Conservation (phyloP, 1,140 invertebrate genomes). For the Drosophila obscura region DNA sequence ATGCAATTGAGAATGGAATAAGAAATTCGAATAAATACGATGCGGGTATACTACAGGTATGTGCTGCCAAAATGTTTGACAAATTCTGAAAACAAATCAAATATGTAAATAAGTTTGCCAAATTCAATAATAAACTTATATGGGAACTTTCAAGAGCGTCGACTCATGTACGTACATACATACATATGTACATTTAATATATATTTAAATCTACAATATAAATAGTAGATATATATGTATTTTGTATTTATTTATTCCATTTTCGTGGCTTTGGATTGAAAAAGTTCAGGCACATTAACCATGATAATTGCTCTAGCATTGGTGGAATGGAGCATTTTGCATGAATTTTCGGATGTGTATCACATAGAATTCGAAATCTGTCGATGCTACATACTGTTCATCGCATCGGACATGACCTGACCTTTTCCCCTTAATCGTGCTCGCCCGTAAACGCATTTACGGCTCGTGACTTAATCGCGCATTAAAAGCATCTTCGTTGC, state of each 20-base stretch:
- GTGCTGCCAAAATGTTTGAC: no score
- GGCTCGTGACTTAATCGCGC: conserved; percentile 56
- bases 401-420: conserved; percentile 27
- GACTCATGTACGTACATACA: no score
- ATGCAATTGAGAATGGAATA: conserved; percentile 14
- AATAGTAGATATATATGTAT: background rate
- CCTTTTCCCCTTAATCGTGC: conserved; percentile 43
- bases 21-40: conserved; percentile 11
- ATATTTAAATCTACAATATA: background rate
- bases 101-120: conserved; percentile 21
- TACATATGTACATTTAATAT: background rate
- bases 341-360: conserved; percentile 3
- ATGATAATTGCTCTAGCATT: conserved; percentile 50
- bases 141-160: conserved; percentile 19
- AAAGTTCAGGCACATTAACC: conserved; percentile 69
- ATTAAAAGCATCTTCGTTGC: conserved; percentile 51
- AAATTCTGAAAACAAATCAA: conserved; percentile 1
- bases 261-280: conserved; percentile 28
- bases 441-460: conserved; percentile 20
- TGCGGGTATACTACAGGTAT: background rate
- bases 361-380: background rate
- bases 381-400: background rate
- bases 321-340: background rate
- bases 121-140: conserved; percentile 28
- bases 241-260: conserved; percentile 19